These are phyloP conservation scores for Notothenia coriiceps DNA, from an alignment of 2,113 vertebrate species.

Conservation along the genomic window DNA sequence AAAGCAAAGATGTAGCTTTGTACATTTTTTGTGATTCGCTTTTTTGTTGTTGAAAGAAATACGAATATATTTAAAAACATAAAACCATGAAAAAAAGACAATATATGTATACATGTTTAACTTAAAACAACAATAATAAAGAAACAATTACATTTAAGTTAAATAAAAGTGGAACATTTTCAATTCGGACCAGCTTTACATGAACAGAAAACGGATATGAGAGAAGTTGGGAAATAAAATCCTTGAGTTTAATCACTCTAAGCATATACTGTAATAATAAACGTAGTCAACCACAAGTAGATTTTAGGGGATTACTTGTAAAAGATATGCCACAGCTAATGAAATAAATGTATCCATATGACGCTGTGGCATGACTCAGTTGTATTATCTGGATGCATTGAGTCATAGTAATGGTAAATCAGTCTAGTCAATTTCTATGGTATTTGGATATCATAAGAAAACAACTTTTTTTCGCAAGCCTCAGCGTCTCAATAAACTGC, in stretches of 20 bases:
- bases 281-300: background rate
- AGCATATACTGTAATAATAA: background rate
- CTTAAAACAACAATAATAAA: background rate
- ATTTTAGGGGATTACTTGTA: constrained; percentile 2
- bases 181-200: too few relatives aligned
- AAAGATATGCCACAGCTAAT: background rate
- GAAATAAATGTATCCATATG: background rate
- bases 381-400: background rate
- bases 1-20: background rate
- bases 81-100: too few relatives aligned
- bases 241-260: background rate
- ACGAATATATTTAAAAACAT: too few relatives aligned
- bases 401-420: constrained; percentile 22
- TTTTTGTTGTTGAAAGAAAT: too few relatives aligned
- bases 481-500: background rate
- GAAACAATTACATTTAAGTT: too few relatives aligned
- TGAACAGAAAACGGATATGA: too few relatives aligned
- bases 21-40: too few relatives aligned
- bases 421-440: background rate
- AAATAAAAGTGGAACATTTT: too few relatives aligned
- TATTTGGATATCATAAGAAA: constrained; percentile 31
- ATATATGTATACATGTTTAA: too few relatives aligned
- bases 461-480: background rate
- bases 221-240: background rate
- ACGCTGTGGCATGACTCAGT: constrained; percentile 20